These are phyloP conservation scores for Cotesia congregata DNA, from an alignment of 2,888 invertebrate species.

Conservation along the genomic window DNA sequence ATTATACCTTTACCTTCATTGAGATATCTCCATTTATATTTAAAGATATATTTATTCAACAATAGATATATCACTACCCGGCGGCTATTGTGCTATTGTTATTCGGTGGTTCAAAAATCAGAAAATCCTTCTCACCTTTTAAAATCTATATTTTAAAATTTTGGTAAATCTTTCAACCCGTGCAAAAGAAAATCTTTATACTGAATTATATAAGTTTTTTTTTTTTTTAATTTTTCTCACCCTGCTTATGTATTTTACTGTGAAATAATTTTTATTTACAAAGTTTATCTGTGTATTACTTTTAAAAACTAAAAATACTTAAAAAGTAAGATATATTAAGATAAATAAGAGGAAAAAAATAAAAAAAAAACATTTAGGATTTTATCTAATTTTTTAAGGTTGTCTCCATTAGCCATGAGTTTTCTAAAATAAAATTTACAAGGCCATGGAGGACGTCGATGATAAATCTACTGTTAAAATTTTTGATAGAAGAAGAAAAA, in stretches of 20 bases:
- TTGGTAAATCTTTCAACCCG: background rate
- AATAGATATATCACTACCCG: no score
- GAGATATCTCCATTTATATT: no score
- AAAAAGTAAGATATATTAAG: background rate
- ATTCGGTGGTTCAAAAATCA: background rate
- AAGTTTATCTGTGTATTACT: no score
- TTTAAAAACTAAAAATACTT: no score
- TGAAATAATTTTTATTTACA: no score
- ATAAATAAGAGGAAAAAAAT: background rate
- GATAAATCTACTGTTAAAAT: background rate
- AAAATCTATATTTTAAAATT: background rate
- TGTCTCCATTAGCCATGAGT: constrained; percentile 1
- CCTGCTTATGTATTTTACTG: no score
- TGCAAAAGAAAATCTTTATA: no score
- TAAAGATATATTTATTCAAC: no score
- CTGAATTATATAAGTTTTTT: no score
- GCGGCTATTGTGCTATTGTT: background rate
- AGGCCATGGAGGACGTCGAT: background rate
- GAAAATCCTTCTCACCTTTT: background rate
- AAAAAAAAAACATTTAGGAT: background rate
- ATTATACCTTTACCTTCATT: no score
- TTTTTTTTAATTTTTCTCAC: no score
- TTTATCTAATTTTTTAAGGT: background rate
- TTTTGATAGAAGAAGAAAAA: background rate
- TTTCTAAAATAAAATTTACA: constrained; percentile 8